Percentiles rank a stretch among this genome's conserved stretches.
Conservation (phyloP, 2,888 invertebrate species). For the Muschampia plurimacula region DNA sequence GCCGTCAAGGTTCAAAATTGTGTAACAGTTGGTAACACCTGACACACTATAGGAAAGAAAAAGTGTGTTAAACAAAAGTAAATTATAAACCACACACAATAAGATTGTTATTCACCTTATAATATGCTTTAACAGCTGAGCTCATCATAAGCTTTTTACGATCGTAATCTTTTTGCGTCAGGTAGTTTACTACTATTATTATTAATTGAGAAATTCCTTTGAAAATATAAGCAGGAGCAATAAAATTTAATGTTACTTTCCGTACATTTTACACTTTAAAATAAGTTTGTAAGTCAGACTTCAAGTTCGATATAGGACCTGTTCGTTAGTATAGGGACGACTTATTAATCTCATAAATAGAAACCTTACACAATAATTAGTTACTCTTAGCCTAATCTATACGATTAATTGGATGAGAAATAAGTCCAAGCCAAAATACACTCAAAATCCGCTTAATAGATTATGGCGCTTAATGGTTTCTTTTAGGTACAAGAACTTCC, state of each 20-base stretch:
- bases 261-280: no score
- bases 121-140: slow-evolving; percentile 8
- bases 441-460: no score
- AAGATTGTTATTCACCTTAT: background rate
- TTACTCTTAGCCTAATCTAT: background rate
- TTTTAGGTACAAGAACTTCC: background rate
- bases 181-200: slow-evolving; percentile 9
- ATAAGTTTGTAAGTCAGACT: no score
- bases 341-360: no score
- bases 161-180: slow-evolving; percentile 19
- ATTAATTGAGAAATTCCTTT: slow-evolving; percentile 32
- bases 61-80: slow-evolving; percentile 4
- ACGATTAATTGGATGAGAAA: background rate
- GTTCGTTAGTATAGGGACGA: no score
- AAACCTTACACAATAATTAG: background rate
- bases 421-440: background rate
- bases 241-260: background rate
- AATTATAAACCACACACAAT: background rate
- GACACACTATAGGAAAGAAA: background rate
- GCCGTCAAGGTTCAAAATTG: background rate
- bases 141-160: slow-evolving; percentile 30
- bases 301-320: no score
- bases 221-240: slow-evolving; percentile 14
- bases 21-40: background rate
- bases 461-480: no score